Evolutionary conservation across 2,888 invertebrate genomes (phyloP), one percentile per base, ranked within the genome.

Genomic region (Brassicogethes aeneus): DNA sequence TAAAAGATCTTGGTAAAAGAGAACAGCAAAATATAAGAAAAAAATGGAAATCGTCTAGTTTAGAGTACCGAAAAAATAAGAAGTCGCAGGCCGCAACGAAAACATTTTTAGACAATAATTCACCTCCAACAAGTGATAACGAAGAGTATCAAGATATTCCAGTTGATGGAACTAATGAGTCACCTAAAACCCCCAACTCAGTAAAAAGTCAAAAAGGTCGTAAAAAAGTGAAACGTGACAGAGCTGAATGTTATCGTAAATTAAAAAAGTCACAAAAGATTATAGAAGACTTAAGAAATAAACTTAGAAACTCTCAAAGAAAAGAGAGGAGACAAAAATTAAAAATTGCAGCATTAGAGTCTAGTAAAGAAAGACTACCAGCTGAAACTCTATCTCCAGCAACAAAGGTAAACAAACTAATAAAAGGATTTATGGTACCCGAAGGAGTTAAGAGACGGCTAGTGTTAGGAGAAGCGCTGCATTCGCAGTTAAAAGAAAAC

Each of bases 81-180:
- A 36, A 16, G 15, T 12, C n/a, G n/a, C 36, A 15, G 36, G n/a
- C n/a, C 10, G 15, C 10, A 16, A n/a, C 10, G 17, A 10, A 14
- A 8, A 16, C 10, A 36, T 36, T 36, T 10, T 16, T 36, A 14
- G 36, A 36, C 15, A 36, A 14, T 15, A 16, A 10, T 36, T 12
- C 36, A n/a, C 36, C 36, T 12, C 36, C 36, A 36, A 10, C 15
- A 36, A 12, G 12, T 36, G 36, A 36, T 16, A 16, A 16, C n/a
- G 36, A 36, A 16, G 17, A 36, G n/a, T 15, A 12, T 36, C 10
- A 15, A 15, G 23, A 23, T 23, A 23, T 23, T 23, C 23, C 23
- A 23, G 23, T 23, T 23, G 23, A 5, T 12, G 33, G 14, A 33
- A 33, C 14, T n/a, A 12, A n/a, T 14, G 14, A 33, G 33, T 23